phyloP scores from a whole-genome alignment of 2,113 vertebrate genomes.

The Irena cyanogastra region DNA sequence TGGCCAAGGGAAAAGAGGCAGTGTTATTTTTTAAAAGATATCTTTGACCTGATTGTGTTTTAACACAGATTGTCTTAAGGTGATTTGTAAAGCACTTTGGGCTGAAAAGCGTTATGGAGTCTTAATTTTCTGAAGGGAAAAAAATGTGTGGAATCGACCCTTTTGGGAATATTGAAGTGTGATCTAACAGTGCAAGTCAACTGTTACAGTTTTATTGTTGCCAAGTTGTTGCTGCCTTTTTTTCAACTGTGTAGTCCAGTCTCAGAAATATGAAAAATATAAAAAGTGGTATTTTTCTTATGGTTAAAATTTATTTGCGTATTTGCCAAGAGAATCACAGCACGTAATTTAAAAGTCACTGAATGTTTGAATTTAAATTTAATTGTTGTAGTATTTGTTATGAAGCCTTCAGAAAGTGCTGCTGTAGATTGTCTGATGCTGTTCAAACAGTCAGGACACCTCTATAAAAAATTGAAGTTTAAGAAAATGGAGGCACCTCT shows the following conservation, averaged over 20 bases:
- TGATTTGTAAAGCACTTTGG: conserved; percentile 57
- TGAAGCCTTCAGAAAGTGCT: not conserved
- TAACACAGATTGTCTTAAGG: not conserved
- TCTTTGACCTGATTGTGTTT: not conserved
- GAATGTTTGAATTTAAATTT: not conserved
- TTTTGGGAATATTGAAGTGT: not conserved
- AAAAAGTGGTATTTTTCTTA: not conserved
- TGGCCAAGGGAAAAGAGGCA: not conserved
- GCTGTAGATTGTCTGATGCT: not conserved
- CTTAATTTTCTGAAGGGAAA: not conserved
- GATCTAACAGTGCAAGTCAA: not conserved
- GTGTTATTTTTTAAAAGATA: not conserved
- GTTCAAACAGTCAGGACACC: not conserved
- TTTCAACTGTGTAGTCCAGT: not conserved
- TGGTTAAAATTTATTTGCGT: not conserved
- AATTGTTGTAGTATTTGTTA: not conserved
- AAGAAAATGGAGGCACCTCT: not conserved
- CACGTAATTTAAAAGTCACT: not conserved
- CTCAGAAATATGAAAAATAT: not conserved
- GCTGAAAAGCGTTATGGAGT: not conserved
- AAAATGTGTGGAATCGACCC: not conserved
- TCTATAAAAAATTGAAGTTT: not conserved
- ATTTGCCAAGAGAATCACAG: not conserved
- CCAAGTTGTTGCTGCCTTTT: not conserved
- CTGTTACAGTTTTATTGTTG: not conserved